A percentile compares a stretch with the other conserved stretches of the same genome.
These are phyloP conservation scores for Ichneumon xanthorius DNA, from an alignment of 2,888 invertebrate species.

Conservation along the genomic window DNA sequence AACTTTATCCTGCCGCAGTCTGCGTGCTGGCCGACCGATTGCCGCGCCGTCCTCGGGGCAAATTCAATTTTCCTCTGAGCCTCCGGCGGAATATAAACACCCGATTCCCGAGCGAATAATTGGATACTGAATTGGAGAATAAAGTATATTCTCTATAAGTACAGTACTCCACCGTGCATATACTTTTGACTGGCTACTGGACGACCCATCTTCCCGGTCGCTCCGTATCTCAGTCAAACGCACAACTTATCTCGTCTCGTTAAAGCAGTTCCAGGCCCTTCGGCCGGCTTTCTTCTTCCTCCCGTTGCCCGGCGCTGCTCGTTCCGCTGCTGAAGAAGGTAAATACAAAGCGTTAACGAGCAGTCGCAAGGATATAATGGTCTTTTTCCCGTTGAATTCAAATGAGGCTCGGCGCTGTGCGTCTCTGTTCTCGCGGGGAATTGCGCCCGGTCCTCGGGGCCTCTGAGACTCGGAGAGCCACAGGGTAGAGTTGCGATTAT, in stretches of 20 bases:
- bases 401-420: conserved; percentile 59
- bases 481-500: not conserved
- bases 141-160: conserved; percentile 54
- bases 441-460: conserved; percentile 37
- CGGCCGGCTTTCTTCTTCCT: conserved; percentile 55
- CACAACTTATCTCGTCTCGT: conserved; percentile 63
- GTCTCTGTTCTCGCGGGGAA: conserved; percentile 45
- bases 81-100: conserved; percentile 49
- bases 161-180: conserved; percentile 19
- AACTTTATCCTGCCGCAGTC: conserved; percentile 33
- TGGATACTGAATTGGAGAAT: conserved; percentile 61
- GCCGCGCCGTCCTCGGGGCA: conserved; percentile 24
- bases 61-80: conserved; percentile 63
- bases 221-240: conserved; percentile 57
- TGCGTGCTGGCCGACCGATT: conserved; percentile 14
- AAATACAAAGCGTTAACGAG: conserved; percentile 70
- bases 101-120: conserved; percentile 62
- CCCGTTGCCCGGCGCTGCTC: conserved; percentile 60
- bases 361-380: conserved; percentile 68
- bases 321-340: conserved; percentile 63
- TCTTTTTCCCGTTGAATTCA: conserved; percentile 64
- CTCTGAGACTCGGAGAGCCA: conserved; percentile 17
- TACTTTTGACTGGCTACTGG: conserved; percentile 1
- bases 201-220: not conserved
- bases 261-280: conserved; percentile 38